A percentile compares a stretch with the other conserved stretches of the same genome.
phyloP scores from a whole-genome alignment of 2,797 vertebrate species.

The Mormyrops attenuatus region DNA sequence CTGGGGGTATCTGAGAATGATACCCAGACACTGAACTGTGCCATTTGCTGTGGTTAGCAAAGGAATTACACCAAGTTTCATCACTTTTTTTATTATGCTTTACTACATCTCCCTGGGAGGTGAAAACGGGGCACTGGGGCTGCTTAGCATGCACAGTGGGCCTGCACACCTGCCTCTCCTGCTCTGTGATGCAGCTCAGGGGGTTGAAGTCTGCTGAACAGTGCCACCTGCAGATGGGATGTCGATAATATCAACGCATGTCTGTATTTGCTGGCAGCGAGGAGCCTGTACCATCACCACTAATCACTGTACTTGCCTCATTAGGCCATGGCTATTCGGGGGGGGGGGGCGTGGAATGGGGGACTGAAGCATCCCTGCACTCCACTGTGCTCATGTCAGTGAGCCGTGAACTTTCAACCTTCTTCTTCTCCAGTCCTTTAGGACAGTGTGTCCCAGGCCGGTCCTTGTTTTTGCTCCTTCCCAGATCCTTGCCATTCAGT shows the following conservation, averaged over 20 bases:
- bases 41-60: constrained; percentile 44
- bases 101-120: background rate
- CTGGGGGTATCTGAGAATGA: background rate
- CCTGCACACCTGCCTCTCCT: background rate
- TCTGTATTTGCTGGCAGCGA: background rate
- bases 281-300: constrained; percentile 39
- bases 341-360: background rate
- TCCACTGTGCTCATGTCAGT: constrained; percentile 14
- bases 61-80: constrained; percentile 61
- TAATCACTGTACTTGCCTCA: constrained; percentile 50
- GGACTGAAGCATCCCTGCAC: constrained; percentile 16
- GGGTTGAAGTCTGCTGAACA: constrained; percentile 31
- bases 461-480: background rate
- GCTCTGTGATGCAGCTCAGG: background rate
- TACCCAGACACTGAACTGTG: constrained; percentile 34
- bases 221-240: constrained; percentile 40
- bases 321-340: constrained; percentile 37
- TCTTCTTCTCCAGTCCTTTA: constrained; percentile 16
- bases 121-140: background rate
- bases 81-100: constrained; percentile 46
- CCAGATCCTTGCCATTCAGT: background rate
- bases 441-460: background rate
- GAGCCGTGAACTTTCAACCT: constrained; percentile 28
- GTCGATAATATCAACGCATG: constrained; percentile 21
- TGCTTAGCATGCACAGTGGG: background rate